Conservation (phyloP, 1,140 invertebrate genomes). For the Acyrthosiphon pisum region DNA sequence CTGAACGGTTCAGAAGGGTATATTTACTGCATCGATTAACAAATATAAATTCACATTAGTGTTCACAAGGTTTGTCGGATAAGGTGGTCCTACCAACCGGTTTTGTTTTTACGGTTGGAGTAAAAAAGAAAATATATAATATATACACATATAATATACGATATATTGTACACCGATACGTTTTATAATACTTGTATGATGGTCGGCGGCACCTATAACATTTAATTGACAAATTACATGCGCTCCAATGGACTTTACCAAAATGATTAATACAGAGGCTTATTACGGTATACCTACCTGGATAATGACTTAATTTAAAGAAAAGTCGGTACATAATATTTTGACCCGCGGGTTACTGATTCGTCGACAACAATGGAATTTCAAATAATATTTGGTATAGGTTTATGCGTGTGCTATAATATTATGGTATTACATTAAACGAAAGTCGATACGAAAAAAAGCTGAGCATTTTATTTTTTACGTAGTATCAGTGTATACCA, state of each 20-base stretch:
- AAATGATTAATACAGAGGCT: constrained; percentile 40
- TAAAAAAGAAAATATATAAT: constrained; percentile 11
- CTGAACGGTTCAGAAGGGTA: constrained; percentile 8
- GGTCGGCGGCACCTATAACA: constrained; percentile 45
- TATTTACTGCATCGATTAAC: constrained; percentile 50
- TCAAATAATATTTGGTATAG: background rate
- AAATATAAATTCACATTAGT: constrained; percentile 46
- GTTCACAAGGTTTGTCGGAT: constrained; percentile 19
- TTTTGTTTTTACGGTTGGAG: constrained; percentile 39
- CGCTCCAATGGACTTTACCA: constrained; percentile 34
- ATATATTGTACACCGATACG: constrained; percentile 30
- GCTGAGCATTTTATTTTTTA: background rate
- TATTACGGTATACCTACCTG: background rate
- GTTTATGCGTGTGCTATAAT: no score
- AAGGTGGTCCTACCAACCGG: constrained; percentile 51
- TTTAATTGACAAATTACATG: constrained; percentile 49
- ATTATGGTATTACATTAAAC: background rate
- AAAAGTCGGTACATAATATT: background rate
- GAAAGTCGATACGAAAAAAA: background rate
- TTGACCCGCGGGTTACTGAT: background rate
- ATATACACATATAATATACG: background rate
- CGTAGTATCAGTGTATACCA: no score
- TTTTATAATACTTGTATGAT: constrained; percentile 21
- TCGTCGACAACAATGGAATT: background rate
- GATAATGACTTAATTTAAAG: constrained; percentile 35